phyloP scores from a whole-genome alignment of 2,797 vertebrate genomes.

The Knipowitschia caucasica region DNA sequence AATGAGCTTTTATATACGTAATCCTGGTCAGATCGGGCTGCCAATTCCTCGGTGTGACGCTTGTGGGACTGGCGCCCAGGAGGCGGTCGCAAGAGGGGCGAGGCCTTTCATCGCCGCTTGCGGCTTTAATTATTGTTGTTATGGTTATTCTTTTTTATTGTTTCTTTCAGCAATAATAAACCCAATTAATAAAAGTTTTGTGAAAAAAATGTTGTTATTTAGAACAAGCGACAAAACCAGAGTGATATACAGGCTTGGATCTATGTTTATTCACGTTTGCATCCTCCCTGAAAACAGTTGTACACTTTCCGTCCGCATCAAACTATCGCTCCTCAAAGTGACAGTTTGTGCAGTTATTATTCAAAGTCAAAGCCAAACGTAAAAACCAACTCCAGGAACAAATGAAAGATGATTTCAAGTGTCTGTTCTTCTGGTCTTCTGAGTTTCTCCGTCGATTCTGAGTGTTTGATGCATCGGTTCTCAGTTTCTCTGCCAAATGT shows the following conservation, averaged over 20 bases:
- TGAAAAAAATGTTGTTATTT: neutral
- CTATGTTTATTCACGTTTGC: neutral
- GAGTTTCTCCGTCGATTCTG: conserved; percentile 1
- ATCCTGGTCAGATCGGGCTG: too few relatives aligned
- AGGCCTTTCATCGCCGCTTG: too few relatives aligned
- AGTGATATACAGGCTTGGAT: neutral
- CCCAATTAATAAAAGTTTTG: neutral
- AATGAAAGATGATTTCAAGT: neutral
- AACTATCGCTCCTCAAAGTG: neutral
- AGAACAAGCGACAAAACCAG: neutral
- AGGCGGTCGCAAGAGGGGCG: too few relatives aligned
- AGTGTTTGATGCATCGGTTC: conserved; percentile 7
- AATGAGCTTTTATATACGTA: too few relatives aligned
- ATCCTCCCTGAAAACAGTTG: neutral
- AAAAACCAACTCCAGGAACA: conserved; percentile 3
- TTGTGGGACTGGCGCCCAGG: too few relatives aligned
- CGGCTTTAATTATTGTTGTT: too few relatives aligned
- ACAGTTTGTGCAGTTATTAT: conserved; percentile 2
- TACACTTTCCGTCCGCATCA: neutral
- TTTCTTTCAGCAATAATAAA: neutral
- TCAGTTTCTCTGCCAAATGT: conserved; percentile 17
- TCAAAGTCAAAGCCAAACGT: neutral
- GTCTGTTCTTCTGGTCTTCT: neutral
- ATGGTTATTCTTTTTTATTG: too few relatives aligned
- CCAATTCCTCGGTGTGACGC: too few relatives aligned